phyloP scores from a whole-genome alignment of 2,888 invertebrate species.

The Hanleya hanleyi region DNA sequence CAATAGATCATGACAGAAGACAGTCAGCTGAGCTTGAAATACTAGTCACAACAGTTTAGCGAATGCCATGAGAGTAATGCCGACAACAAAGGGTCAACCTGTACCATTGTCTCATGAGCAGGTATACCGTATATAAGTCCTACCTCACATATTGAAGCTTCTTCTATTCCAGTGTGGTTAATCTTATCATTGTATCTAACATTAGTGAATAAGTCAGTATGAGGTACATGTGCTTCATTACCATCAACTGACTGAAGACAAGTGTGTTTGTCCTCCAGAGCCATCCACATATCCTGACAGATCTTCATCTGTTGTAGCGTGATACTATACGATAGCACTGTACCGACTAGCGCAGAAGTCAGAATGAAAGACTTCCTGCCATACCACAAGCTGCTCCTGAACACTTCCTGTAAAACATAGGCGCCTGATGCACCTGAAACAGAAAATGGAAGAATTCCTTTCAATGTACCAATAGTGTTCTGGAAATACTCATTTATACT shows the following conservation, averaged over 20 bases:
- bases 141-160: too few relatives aligned
- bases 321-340: constrained; percentile 38
- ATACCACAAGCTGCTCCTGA: constrained; percentile 35
- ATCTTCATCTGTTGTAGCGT: constrained; percentile 38
- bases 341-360: constrained; percentile 40
- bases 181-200: too few relatives aligned
- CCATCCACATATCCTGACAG: constrained; percentile 61
- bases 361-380: constrained; percentile 37
- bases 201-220: too few relatives aligned
- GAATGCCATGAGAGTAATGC: too few relatives aligned
- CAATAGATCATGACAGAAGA: too few relatives aligned
- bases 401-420: constrained; percentile 43
- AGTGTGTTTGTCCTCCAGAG: constrained; percentile 53
- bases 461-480: not conserved
- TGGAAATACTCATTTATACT: not conserved
- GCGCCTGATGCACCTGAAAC: constrained; percentile 37
- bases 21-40: too few relatives aligned
- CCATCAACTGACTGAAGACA: constrained; percentile 37
- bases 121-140: too few relatives aligned
- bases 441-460: not conserved
- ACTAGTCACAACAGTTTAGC: too few relatives aligned
- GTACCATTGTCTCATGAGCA: too few relatives aligned
- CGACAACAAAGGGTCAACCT: too few relatives aligned
- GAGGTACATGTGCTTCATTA: too few relatives aligned
- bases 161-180: too few relatives aligned